phyloP scores from a whole-genome alignment of 1,140 invertebrate species.

The Drosophila melanogaster region DNA sequence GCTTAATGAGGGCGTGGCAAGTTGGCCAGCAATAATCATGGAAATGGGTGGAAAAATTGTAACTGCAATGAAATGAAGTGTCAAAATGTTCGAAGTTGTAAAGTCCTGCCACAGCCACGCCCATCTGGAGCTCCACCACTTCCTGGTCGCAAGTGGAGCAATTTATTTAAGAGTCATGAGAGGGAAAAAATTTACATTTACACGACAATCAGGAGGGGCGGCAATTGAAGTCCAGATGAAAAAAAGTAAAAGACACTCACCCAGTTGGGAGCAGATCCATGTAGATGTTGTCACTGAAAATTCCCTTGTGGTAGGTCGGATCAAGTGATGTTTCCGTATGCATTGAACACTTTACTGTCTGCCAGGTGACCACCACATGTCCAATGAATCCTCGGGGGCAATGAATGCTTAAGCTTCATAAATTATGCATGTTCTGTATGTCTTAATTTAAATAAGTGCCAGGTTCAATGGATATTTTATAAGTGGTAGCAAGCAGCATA shows the following conservation, averaged over 20 bases:
- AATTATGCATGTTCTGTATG: not conserved
- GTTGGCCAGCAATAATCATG: not conserved
- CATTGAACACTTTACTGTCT: constrained; percentile 1
- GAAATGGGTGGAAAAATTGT: constrained; percentile 28
- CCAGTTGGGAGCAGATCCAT: constrained; percentile 10
- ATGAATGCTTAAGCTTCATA: not conserved
- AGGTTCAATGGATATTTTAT: too few relatives aligned
- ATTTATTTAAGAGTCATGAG: constrained; percentile 62
- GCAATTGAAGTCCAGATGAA: constrained; percentile 17
- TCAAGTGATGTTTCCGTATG: constrained; percentile 33
- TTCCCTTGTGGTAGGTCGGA: constrained; percentile 39
- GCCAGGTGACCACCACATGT: constrained; percentile 4
- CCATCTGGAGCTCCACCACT: constrained; percentile 19
- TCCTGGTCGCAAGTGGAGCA: constrained; percentile 61
- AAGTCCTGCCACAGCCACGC: constrained; percentile 28
- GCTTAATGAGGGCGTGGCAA: constrained; percentile 9
- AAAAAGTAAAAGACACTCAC: constrained; percentile 1
- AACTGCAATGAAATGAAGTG: constrained; percentile 73
- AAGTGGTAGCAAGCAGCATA: too few relatives aligned
- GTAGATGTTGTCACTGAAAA: constrained; percentile 19
- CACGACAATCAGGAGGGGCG: constrained; percentile 66
- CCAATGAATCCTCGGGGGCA: not conserved
- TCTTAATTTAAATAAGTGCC: not conserved
- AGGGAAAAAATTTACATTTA: constrained; percentile 54
- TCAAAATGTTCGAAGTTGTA: constrained; percentile 61